Conservation (phyloP, 2,888 invertebrate species). For the Drosophila kambysellisi region DNA sequence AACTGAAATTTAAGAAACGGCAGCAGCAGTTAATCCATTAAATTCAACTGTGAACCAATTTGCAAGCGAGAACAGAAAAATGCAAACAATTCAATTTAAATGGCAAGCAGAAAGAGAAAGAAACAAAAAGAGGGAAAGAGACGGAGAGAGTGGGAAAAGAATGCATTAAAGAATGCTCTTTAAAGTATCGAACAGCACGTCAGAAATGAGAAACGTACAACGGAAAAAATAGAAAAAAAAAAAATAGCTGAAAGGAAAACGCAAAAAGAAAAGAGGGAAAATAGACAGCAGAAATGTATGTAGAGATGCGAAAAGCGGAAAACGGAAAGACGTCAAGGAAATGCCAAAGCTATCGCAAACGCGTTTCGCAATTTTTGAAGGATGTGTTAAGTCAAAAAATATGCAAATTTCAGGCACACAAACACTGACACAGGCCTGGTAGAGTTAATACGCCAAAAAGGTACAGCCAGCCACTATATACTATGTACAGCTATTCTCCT, state of each 20-base stretch:
- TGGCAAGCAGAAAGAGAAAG: constrained; percentile 3
- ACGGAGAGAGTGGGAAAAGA: background rate
- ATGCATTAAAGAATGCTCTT: constrained; percentile 33
- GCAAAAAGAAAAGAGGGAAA: constrained; percentile 12
- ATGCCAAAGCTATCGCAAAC: constrained; percentile 80
- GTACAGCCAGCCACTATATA: constrained; percentile 38
- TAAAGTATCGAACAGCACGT: constrained; percentile 41
- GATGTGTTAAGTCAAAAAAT: constrained; percentile 80
- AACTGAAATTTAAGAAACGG: constrained; percentile 57
- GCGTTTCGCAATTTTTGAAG: constrained; percentile 79
- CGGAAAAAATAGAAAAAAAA: background rate
- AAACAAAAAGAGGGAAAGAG: rapidly evolving
- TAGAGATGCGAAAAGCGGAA: constrained; percentile 44
- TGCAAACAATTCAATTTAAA: constrained; percentile 73
- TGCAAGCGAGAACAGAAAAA: constrained; percentile 41
- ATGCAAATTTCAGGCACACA: constrained; percentile 67
- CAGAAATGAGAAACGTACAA: background rate
- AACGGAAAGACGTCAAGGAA: constrained; percentile 76
- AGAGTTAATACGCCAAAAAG: constrained; percentile 61
- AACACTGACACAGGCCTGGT: constrained; percentile 37
- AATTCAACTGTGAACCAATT: constrained; percentile 73
- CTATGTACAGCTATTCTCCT: constrained; percentile 26
- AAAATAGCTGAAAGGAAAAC: background rate
- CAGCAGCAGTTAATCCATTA: constrained; percentile 56
- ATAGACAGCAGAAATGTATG: constrained; percentile 41